Base-by-base conservation (phyloP, 2,797 vertebrate genomes). In the Eulemur rubriventer region DNA sequence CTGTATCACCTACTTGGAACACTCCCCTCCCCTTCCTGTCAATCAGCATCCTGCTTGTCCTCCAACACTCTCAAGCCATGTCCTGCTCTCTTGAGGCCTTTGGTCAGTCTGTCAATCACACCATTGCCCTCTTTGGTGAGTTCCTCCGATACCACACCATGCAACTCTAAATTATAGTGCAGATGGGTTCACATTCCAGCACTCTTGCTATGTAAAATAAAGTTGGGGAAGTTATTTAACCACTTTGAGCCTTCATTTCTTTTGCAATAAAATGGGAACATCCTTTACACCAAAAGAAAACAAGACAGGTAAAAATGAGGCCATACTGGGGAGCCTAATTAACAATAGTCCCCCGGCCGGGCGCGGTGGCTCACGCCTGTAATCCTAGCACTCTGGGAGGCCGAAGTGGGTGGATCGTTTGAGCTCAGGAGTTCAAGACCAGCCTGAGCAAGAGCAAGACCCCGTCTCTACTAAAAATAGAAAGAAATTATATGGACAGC, bases 281-380 rank as follows among this genome's bases (percentile, higher is more conserved):
- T 48, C 33, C 24, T 18, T 82, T 76, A 92, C 11, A 76, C 55
- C 41, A 69, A 86, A 93, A 72, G 35, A 43, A 8, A 65, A 13
- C 30, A 86, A 81, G 43, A 80, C 1, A 94, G 55, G 59, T 87
- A 83, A 95, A 95, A 93, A 84, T 57, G 30, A 94, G 20, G 73
- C 33, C 33, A 50, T 7, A 91, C 0, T 43, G 43, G 33, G 9
- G 3, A 94, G 22, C 16, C 20, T 63, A 76, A 43, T 72, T 81
- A 88, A 86, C 26, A 52, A 57, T 24, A 57, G 55, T n/a, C n/a
- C n/a, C n/a, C n/a, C n/a, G n/a, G n/a, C n/a, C n/a, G n/a, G n/a
- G n/a, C n/a, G n/a, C n/a, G n/a, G n/a, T n/a, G n/a, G n/a, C n/a
- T n/a, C n/a, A n/a, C n/a, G n/a, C n/a, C n/a, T n/a, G n/a, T n/a